A percentile compares a stretch with the other conserved stretches of the same genome.
phyloP scores from a whole-genome alignment of 2,888 invertebrate species.

The Thecophora atra region DNA sequence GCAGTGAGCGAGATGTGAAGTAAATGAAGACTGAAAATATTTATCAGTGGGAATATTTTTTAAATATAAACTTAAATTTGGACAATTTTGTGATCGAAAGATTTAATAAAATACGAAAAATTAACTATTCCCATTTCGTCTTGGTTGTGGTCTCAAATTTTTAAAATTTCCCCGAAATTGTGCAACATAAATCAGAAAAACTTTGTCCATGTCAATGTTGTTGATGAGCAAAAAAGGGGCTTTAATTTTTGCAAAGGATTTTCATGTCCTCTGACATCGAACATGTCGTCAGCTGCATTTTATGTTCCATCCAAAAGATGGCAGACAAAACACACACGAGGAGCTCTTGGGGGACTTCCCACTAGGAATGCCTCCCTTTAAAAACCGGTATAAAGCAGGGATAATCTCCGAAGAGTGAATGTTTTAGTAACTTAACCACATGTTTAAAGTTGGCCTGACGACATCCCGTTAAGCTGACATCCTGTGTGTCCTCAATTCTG shows the following conservation, averaged over 20 bases:
- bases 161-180: not conserved
- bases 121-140: not conserved
- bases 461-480: too few relatives aligned
- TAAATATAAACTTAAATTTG: too few relatives aligned
- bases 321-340: too few relatives aligned
- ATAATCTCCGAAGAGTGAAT: not conserved
- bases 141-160: not conserved
- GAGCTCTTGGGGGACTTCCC: too few relatives aligned
- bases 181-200: slow-evolving; percentile 16
- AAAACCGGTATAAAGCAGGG: not conserved
- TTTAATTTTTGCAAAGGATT: slow-evolving; percentile 2
- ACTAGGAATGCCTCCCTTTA: too few relatives aligned
- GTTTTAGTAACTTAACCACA: slow-evolving; percentile 1
- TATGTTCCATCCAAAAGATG: not conserved
- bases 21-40: not conserved
- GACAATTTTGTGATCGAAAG: too few relatives aligned
- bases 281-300: slow-evolving; percentile 19
- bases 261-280: slow-evolving; percentile 6
- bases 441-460: not conserved
- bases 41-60: not conserved
- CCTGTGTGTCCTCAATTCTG: not conserved
- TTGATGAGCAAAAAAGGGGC: not conserved
- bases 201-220: not conserved
- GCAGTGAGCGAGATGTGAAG: not conserved
- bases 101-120: too few relatives aligned